Evolutionary conservation across 2,113 vertebrate genomes (phyloP).

Genomic region (Mystacornis crossleyi): DNA sequence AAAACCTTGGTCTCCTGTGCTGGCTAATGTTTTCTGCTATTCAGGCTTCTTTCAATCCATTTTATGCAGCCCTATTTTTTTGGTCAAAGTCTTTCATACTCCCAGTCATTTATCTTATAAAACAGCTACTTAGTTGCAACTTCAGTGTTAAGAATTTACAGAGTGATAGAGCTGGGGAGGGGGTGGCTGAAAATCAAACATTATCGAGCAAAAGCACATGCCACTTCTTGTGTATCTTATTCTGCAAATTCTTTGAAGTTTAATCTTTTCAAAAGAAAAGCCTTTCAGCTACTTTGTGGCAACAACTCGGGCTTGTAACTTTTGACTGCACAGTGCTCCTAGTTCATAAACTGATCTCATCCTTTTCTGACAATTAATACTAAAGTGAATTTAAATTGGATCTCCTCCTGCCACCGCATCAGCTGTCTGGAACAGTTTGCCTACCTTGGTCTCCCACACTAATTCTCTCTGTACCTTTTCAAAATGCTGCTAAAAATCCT

Average conservation of each 20-base stretch:
- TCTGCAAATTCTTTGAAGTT: slow-evolving; percentile 73
- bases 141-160: slow-evolving; percentile 61
- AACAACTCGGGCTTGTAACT: slow-evolving; percentile 64
- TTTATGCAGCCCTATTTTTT: neutral
- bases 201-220: slow-evolving; percentile 62
- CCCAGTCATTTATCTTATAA: slow-evolving; percentile 60
- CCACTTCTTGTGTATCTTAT: slow-evolving; percentile 66
- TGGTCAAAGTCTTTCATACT: slow-evolving; percentile 19
- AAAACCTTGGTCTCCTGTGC: neutral
- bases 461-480: slow-evolving; percentile 37
- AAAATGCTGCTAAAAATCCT: slow-evolving; percentile 29
- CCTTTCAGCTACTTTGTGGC: slow-evolving; percentile 70
- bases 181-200: slow-evolving; percentile 53
- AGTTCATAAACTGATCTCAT: slow-evolving; percentile 68
- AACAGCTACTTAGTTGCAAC: slow-evolving; percentile 61
- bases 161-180: neutral
- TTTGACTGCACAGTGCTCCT: slow-evolving; percentile 40
- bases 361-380: slow-evolving; percentile 67
- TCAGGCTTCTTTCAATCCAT: slow-evolving; percentile 26
- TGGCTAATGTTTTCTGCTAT: slow-evolving; percentile 20
- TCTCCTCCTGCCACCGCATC: neutral
- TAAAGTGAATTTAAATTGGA: slow-evolving; percentile 62
- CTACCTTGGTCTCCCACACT: slow-evolving; percentile 38
- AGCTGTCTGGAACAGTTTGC: slow-evolving; percentile 33
- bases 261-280: slow-evolving; percentile 73